phyloP scores from a whole-genome alignment of 1,140 invertebrate species.

The Drosophila sp. region DNA sequence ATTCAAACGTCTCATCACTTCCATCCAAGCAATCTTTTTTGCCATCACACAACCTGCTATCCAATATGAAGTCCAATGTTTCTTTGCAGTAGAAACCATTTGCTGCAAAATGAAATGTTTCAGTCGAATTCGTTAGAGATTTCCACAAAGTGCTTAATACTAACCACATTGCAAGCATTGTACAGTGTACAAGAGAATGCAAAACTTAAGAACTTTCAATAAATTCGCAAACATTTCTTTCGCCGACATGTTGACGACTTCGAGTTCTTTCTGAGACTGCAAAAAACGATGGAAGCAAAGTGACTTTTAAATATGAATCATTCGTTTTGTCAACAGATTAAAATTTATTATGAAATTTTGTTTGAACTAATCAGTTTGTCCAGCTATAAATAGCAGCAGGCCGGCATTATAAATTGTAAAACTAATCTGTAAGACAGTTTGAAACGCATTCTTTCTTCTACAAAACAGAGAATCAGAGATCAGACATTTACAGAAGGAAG shows the following conservation, averaged over 20 bases:
- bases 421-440: no score
- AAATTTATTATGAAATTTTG: no score
- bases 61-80: not conserved
- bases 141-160: not conserved
- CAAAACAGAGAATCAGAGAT: no score
- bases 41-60: conserved; percentile 67
- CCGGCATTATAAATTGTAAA: no score
- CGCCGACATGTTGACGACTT: not conserved
- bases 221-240: not conserved
- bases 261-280: not conserved
- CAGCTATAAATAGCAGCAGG: no score
- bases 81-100: conserved; percentile 5
- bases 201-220: not conserved
- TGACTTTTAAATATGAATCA: no score
- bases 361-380: no score
- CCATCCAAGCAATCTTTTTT: conserved; percentile 84
- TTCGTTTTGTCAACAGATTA: no score
- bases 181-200: not conserved
- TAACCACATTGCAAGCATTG: not conserved
- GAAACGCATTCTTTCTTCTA: no score
- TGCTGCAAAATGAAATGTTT: not conserved
- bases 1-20: conserved; percentile 85
- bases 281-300: not conserved
- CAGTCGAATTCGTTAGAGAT: no score
- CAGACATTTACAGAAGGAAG: no score